phyloP scores from a whole-genome alignment of 2,888 invertebrate genomes.

The Drosophila colorata region DNA sequence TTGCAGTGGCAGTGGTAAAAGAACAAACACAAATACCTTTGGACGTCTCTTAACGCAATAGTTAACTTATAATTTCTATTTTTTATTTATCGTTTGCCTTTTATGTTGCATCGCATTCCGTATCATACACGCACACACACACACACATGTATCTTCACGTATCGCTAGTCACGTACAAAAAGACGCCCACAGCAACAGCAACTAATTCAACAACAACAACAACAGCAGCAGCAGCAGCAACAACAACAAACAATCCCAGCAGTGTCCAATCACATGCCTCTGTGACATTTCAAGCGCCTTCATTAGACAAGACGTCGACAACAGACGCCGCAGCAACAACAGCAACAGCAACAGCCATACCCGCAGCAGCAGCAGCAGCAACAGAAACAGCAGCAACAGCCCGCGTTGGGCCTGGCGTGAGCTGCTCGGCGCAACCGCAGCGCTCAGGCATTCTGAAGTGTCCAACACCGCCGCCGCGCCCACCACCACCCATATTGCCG shows the following conservation, averaged over 20 bases:
- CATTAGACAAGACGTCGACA: constrained; percentile 59
- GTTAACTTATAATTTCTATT: constrained; percentile 56
- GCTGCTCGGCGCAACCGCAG: constrained; percentile 51
- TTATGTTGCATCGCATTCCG: constrained; percentile 30
- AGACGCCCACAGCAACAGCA: constrained; percentile 85
- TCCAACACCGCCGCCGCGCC: constrained; percentile 75
- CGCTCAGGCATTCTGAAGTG: constrained; percentile 70
- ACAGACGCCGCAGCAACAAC: constrained; percentile 35
- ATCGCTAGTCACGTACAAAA: constrained; percentile 93
- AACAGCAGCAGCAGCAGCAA: constrained; percentile 38
- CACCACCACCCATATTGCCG: constrained; percentile 70
- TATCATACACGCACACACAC: constrained; percentile 62
- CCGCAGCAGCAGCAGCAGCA: constrained; percentile 17
- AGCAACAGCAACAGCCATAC: constrained; percentile 23
- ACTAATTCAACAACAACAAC: constrained; percentile 53
- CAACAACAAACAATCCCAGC: constrained; percentile 58
- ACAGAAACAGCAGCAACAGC: constrained; percentile 30
- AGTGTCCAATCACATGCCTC: constrained; percentile 76
- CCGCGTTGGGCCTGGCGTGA: constrained; percentile 58
- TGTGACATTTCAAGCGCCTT: constrained; percentile 80
- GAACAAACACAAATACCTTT: constrained; percentile 9
- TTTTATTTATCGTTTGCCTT: constrained; percentile 42
- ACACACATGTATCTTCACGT: constrained; percentile 47
- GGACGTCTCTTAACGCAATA: constrained; percentile 3
- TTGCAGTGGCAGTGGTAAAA: constrained; percentile 84